Evolutionary conservation across 2,888 invertebrate genomes (phyloP), one percentile per base, ranked within the genome.

Genomic region (Biston betularia): DNA sequence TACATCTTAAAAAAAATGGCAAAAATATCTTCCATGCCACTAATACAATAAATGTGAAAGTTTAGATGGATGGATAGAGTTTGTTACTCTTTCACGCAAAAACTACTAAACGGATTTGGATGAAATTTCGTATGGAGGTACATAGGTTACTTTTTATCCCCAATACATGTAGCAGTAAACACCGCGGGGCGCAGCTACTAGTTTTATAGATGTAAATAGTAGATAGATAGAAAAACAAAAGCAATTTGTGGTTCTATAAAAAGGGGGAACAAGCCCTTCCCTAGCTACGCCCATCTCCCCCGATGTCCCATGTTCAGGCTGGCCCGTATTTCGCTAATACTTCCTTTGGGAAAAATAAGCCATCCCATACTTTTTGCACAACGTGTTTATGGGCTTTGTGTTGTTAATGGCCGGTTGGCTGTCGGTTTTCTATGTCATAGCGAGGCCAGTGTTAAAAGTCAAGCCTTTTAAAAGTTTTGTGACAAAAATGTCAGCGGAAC

Each of bases 291-390:
- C 65, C 53, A 57, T 46, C 34, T 65, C 58, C 69, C 69, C 75
- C 67, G 69, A 70, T 70, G 75, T 73, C 74, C 63, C 70, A 68
- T 75, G 66, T 74, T 68, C 44, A 70, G 66, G 72, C 46, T 69
- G 54, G 52, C 46, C 76, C 68, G 70, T 64, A 64, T 60, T 74
- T 56, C 57, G 68, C 71, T 71, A 75, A 75, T 75, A 75, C 69
- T 74, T 69, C 66, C 70, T 77, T 74, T 45, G 73, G 73, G 75
- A 73, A 53, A 70, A 65, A 73, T 65, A 75, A 71, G 71, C 68
- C 46, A 48, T 49, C 57, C 63, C 70, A 61, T 73, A 75, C 69
- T 79, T 73, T 75, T 75, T 69, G 72, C 56, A 60, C 60, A 72
- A 66, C 55, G 68, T 70, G 63, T 69, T 68, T 75, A 72, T 69